These are phyloP conservation scores for Acrocyrtus sp. DNA, from an alignment of 2,888 invertebrate genomes.

Conservation along the genomic window DNA sequence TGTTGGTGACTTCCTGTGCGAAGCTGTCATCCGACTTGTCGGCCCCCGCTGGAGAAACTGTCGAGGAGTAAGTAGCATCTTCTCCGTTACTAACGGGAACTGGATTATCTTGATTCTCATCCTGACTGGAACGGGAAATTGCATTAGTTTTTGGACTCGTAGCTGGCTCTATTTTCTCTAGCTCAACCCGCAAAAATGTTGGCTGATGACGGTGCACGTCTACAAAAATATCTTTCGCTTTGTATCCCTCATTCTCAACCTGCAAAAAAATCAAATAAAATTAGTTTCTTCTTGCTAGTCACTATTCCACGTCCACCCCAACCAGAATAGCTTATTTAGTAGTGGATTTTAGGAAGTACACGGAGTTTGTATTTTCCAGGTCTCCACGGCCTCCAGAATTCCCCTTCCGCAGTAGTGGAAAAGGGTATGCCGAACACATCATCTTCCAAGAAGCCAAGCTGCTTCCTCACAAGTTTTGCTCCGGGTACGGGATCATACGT, in stretches of 20 bases:
- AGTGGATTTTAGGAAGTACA: no score
- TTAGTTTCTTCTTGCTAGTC: no score
- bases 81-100: neutral
- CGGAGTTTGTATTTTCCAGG: slow-evolving; percentile 68
- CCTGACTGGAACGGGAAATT: neutral
- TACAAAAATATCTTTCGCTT: slow-evolving; percentile 4
- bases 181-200: slow-evolving; percentile 24
- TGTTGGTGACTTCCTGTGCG: neutral
- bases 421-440: slow-evolving; percentile 37
- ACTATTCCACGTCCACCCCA: no score
- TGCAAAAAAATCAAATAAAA: neutral
- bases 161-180: slow-evolving; percentile 8
- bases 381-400: slow-evolving; percentile 71
- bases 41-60: neutral
- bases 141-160: neutral
- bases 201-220: slow-evolving; percentile 14
- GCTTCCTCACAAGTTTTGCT: slow-evolving; percentile 67
- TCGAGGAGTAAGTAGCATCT: neutral
- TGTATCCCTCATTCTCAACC: slow-evolving; percentile 33
- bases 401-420: slow-evolving; percentile 67
- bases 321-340: no score
- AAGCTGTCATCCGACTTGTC: neutral
- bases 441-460: slow-evolving; percentile 67
- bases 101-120: neutral
- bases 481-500: slow-evolving; percentile 65